Base-by-base conservation (phyloP, 2,888 invertebrate species). In the Polia nebulosa region DNA sequence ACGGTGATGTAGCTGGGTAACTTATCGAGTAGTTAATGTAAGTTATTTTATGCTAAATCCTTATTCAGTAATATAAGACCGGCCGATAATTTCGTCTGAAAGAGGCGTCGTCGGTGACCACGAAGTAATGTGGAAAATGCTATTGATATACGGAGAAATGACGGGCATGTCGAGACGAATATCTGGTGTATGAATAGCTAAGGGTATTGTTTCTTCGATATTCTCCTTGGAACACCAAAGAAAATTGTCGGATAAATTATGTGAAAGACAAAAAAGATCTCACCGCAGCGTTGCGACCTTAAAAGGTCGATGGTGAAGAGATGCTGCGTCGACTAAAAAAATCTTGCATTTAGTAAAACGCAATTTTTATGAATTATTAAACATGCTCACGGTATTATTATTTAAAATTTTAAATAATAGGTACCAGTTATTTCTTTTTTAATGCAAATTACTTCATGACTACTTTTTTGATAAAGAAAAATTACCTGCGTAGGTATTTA, bases 61-160 rank as follows among this genome's bases (percentile, higher is more conserved):
- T 20, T 44, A n/a, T 34, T n/a, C 25, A 13, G 29, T 47, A 47
- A 39, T 70, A 39, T 39, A 70, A 17, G 20, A 29, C 5, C 8
- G 17, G 67, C 13, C 17, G 7, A 68, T 45, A 59, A 68, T 58
- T 58, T 39, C 25, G 0, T 22, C 22, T 1, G 15, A 15, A 29
- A n/a, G 13, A 45, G 27, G 22, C 15, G 17, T 11, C 15, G 17
- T 11, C 27, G 6, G n/a, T 8, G 32, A 9, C 20, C 17, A 17
- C 0, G n/a, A 20, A 32, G 9, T 32, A n/a, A 29, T 29, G 11
- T 11, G 20, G 25, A 25, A 15, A 67, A 20, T 39, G 8, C 17
- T 25, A 20, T 47, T 25, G 11, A 41, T 29, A 25, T 34, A 22
- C 5, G 22, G 22, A 60, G 13, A 41, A 72, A 62, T 36, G 34